Conservation (phyloP, 1,140 invertebrate genomes). For the Drosophila ficusphila region DNA sequence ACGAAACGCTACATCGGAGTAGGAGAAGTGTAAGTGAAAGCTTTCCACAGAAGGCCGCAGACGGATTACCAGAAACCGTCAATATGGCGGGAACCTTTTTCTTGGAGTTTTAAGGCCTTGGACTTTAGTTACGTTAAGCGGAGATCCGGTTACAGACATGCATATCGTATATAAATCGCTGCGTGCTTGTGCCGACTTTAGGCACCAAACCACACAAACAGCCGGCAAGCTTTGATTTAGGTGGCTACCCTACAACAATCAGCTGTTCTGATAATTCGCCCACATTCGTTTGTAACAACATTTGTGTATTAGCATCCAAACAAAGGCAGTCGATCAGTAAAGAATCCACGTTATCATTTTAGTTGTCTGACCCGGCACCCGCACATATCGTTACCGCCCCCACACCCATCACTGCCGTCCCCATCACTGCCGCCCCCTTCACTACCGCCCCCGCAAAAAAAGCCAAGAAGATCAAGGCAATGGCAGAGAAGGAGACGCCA, state of each 20-base stretch:
- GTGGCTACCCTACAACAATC: conserved; percentile 52
- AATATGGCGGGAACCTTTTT: neutral
- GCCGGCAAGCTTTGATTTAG: conserved; percentile 27
- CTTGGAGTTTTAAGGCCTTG: neutral
- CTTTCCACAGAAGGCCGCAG: neutral
- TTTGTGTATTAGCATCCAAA: conserved; percentile 31
- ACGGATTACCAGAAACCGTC: conserved; percentile 5
- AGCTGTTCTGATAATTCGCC: conserved; percentile 35
- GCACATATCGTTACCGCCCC: neutral
- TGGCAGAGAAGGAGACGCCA: conserved; percentile 41
- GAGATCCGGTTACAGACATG: neutral
- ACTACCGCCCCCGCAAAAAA: conserved; percentile 22
- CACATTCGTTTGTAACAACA: too few species aligned
- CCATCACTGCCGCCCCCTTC: neutral
- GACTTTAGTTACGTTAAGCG: neutral
- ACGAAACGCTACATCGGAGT: conserved; percentile 12
- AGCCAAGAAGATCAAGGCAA: conserved; percentile 45
- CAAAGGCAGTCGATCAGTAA: conserved; percentile 2
- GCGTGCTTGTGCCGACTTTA: conserved; percentile 7
- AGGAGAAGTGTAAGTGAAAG: conserved; percentile 7
- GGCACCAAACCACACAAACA: neutral
- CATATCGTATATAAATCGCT: neutral
- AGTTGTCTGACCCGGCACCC: conserved; percentile 11
- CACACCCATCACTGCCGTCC: neutral
- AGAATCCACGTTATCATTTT: conserved; percentile 1